Conservation (phyloP, 2,888 invertebrate genomes). For the Meteorus colon region DNA sequence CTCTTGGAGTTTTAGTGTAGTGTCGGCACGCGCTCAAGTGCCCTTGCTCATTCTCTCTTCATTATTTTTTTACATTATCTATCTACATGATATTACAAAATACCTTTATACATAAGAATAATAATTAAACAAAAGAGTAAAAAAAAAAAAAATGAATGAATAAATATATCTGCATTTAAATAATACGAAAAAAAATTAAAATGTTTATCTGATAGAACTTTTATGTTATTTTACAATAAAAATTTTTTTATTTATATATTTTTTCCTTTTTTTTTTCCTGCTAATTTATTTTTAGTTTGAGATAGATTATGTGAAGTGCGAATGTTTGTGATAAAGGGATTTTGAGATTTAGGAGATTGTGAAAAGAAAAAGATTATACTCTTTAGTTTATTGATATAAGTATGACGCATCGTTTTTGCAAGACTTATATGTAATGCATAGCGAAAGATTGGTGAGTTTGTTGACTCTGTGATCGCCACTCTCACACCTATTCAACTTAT, state of each 20-base stretch:
- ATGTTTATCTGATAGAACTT: not conserved
- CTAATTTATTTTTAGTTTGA: not conserved
- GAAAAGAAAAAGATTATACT: not conserved
- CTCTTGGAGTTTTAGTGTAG: conserved; percentile 37
- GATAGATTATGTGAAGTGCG: not conserved
- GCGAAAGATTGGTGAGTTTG: not conserved
- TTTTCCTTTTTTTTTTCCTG: not conserved
- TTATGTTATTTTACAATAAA: not conserved
- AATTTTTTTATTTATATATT: not conserved
- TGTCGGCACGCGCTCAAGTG: conserved; percentile 45
- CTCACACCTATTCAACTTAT: conserved; percentile 25
- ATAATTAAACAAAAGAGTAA: not conserved
- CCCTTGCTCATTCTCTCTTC: conserved; percentile 27
- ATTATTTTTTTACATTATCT: conserved; percentile 1
- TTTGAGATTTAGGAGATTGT: not conserved
- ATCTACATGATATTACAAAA: not conserved
- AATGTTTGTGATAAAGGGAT: not conserved
- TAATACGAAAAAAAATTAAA: not conserved
- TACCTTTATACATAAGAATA: not conserved
- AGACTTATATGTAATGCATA: not conserved
- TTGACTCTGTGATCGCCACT: conserved; percentile 9
- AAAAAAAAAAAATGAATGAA: not conserved
- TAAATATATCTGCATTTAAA: not conserved
- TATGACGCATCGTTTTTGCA: no score
- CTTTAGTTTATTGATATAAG: no score